Base-by-base conservation (phyloP, 2,113 vertebrate species). In the Mola mola region DNA sequence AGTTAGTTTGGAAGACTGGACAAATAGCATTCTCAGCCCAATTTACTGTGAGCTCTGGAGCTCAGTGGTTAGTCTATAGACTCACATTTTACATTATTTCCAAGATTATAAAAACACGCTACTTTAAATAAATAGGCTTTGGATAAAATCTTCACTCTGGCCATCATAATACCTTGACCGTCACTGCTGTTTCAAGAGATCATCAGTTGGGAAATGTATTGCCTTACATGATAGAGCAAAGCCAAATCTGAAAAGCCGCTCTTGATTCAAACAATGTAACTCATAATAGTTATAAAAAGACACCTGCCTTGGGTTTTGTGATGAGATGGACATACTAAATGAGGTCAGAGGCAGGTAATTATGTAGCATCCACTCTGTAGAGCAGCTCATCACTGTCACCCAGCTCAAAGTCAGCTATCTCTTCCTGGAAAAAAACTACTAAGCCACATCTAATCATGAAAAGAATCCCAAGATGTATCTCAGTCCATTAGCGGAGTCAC, bases 291-390 rank as follows among this genome's bases (percentile, higher is more conserved):
- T 68, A 60, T 66, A 50, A 61, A 65, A 81, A 65, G 62, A 20
- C 50, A 59, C 57, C 42, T 65, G 48, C 37, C 53, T 77, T 31
- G 25, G 49, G 62, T 78, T 62, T 47, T 38, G 40, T 40, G 33
- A 46, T 3, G 43, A 67, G 75, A 66, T 75, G 81, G 78, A 74
- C 67, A 61, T 46, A 62, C 50, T 82, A 76, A 87, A 84, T 73
- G 59, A 67, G 78, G 77, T 84, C 71, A 75, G 57, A 85, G 48
- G 68, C 51, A 65, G 49, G 50, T 86, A 82, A 88, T 84, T 74
- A 85, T 55, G 62, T 59, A 53, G 60, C 75, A 64, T 74, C 50
- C 59, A 43, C 50, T 76, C 66, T 79, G 64, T 64, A 13, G 67
- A 71, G 69, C 62, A 55, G 64, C 80, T 52, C 64, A 28, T 84